Conservation (phyloP, 1,140 invertebrate species). For the Drosophila setifemur region DNA sequence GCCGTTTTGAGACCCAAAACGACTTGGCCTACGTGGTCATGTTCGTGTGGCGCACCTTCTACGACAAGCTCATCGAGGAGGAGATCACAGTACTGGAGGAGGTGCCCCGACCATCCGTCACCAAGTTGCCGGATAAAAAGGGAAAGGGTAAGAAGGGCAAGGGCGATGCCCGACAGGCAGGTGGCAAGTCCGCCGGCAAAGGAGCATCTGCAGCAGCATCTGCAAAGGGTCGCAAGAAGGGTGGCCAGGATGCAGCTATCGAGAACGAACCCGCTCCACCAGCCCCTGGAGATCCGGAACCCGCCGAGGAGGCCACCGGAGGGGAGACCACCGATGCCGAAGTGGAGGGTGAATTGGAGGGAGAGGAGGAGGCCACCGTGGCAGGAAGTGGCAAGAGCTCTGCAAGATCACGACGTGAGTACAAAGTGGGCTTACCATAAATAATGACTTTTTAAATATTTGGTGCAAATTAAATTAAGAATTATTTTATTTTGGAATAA, state of each 20-base stretch:
- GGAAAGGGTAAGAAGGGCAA: conserved; percentile 73
- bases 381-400: conserved; percentile 62
- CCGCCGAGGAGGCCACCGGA: conserved; percentile 23
- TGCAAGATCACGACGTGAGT: conserved; percentile 59
- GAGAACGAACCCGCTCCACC: background rate
- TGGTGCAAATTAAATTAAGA: background rate
- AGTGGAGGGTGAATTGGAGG: conserved; percentile 44
- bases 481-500: background rate
- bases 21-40: conserved; percentile 83
- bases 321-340: conserved; percentile 53
- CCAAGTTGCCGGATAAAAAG: conserved; percentile 48
- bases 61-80: conserved; percentile 83
- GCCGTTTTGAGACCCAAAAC: conserved; percentile 74
- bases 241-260: conserved; percentile 61
- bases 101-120: conserved; percentile 65
- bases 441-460: too few species aligned
- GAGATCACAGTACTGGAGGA: conserved; percentile 85
- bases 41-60: conserved; percentile 84
- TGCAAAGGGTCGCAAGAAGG: conserved; percentile 59
- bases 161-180: conserved; percentile 47
- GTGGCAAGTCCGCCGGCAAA: conserved; percentile 29
- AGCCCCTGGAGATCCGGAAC: conserved; percentile 13
- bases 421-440: too few species aligned
- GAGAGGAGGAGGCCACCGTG: conserved; percentile 57
- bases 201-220: background rate